Evolutionary conservation across 2,888 invertebrate species (phyloP), one percentile per base, ranked within the genome.

Genomic region (Tetrapedia diversipes): DNA sequence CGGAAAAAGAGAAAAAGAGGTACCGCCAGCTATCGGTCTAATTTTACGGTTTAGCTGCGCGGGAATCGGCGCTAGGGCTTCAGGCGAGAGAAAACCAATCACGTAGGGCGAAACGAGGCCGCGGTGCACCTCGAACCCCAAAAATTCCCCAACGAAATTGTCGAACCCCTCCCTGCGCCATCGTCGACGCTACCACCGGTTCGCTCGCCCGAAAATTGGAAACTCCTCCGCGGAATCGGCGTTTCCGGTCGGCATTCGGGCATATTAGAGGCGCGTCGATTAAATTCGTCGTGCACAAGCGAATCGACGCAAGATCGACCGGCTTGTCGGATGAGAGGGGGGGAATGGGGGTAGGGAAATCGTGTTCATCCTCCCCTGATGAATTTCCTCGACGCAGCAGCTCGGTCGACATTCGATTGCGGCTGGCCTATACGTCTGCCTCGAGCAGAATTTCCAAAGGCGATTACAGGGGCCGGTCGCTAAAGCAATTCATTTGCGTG

Each of bases 401-500:
- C 72, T 66, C 53, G 60, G 47, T 53, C 73, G 82, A 72, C 80
- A 76, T 81, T 84, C 81, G 76, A 84, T 84, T 82, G 84, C 72
- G 84, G 84, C 67, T 45, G 16, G 54, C 68, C 81, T 75, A n/a
- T n/a, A 59, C 79, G 76, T 77, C 83, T 76, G 66, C 66, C 69
- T 69, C 39, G 51, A 73, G 57, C 72, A 54, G 85, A 66, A 82
- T 84, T 84, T 84, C 82, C 81, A 83, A 78, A 73, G 85, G 74
- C 83, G 81, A 84, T 84, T 84, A 83, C 76, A 53, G 76, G n/a
- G 57, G 45, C 64, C 63, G 81, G 54, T 71, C 68, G 77, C 59
- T 80, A 80, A 78, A 85, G 85, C 84, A 81, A 85, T 85, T 85
- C 83, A 83, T 84, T 84, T 83, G 81, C 85, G 81, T 77, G 69